Percentiles rank a stretch among this genome's conserved stretches.
Conservation (phyloP, 1,140 invertebrate species). For the Orius insidiosus region DNA sequence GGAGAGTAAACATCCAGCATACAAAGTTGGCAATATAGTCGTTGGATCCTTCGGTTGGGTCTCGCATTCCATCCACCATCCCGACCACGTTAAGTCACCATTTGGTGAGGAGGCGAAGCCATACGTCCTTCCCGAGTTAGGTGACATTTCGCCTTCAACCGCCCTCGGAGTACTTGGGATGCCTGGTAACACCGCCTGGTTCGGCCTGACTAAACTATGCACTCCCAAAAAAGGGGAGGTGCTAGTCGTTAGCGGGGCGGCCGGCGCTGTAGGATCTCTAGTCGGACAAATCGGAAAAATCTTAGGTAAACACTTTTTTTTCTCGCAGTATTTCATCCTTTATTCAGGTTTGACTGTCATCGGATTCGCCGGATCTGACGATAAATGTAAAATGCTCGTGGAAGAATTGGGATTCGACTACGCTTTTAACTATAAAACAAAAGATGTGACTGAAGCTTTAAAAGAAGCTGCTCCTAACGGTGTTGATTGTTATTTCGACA, state of each 20-base stretch:
- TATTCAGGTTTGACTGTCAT: conserved; percentile 30
- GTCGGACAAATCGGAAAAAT: conserved; percentile 61
- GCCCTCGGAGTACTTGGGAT: conserved; percentile 41
- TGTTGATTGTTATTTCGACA: conserved; percentile 36
- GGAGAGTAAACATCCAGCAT: conserved; percentile 39
- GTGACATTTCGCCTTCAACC: conserved; percentile 34
- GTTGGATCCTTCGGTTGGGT: conserved; percentile 41
- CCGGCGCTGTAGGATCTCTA: conserved; percentile 47
- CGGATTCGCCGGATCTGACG: conserved; percentile 48
- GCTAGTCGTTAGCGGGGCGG: conserved; percentile 43
- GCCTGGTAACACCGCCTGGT: conserved; percentile 52
- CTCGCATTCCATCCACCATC: conserved; percentile 27
- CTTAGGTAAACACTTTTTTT: conserved; percentile 25
- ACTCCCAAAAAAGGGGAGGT: conserved; percentile 46
- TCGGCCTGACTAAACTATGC: conserved; percentile 49
- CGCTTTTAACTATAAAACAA: conserved; percentile 52
- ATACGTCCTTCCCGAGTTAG: conserved; percentile 33
- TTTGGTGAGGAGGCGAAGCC: conserved; percentile 18
- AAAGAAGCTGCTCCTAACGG: conserved; percentile 30
- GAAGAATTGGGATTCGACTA: conserved; percentile 44
- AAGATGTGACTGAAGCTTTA: conserved; percentile 31
- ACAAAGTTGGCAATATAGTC: conserved; percentile 37
- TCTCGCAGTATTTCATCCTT: neutral
- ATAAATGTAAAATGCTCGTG: conserved; percentile 47
- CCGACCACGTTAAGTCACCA: conserved; percentile 4